Conservation (phyloP, 2,113 vertebrate genomes). For the Chionodraco myersi region DNA sequence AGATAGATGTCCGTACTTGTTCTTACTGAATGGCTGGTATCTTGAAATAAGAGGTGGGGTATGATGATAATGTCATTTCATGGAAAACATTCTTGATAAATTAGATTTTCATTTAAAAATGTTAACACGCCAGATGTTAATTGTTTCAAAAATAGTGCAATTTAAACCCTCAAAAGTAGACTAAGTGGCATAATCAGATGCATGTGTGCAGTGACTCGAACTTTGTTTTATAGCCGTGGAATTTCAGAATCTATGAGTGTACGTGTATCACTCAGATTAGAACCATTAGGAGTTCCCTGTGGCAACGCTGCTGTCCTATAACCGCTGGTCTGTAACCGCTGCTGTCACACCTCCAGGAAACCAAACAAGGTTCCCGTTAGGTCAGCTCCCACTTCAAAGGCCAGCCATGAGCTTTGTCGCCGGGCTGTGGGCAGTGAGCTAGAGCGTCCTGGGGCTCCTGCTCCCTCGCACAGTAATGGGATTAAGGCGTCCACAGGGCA, state of each 20-base stretch:
- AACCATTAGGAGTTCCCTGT: slow-evolving; percentile 5
- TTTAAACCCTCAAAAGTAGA: slow-evolving; percentile 2
- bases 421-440: slow-evolving; percentile 67
- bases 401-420: slow-evolving; percentile 50
- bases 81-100: slow-evolving; percentile 7
- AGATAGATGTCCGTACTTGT: not conserved
- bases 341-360: slow-evolving; percentile 48
- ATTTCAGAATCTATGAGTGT: slow-evolving; percentile 4
- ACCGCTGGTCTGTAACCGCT: slow-evolving; percentile 22
- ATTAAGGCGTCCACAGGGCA: slow-evolving; percentile 70
- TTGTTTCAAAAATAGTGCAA: not conserved
- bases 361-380: slow-evolving; percentile 56
- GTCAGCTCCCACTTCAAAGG: slow-evolving; percentile 70
- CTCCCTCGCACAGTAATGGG: slow-evolving; percentile 68
- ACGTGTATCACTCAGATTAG: not conserved
- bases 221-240: slow-evolving; percentile 9
- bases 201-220: not conserved
- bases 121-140: slow-evolving; percentile 19
- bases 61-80: slow-evolving; percentile 1
- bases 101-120: slow-evolving; percentile 19
- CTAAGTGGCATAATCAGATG: not conserved
- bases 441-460: slow-evolving; percentile 58
- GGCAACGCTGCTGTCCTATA: slow-evolving; percentile 30
- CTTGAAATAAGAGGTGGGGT: not conserved
- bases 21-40: slow-evolving; percentile 9